A percentile compares a stretch with the other conserved stretches of the same genome.
Evolutionary conservation across 2,113 vertebrate species (phyloP).

Genomic region (Poecile atricapillus): DNA sequence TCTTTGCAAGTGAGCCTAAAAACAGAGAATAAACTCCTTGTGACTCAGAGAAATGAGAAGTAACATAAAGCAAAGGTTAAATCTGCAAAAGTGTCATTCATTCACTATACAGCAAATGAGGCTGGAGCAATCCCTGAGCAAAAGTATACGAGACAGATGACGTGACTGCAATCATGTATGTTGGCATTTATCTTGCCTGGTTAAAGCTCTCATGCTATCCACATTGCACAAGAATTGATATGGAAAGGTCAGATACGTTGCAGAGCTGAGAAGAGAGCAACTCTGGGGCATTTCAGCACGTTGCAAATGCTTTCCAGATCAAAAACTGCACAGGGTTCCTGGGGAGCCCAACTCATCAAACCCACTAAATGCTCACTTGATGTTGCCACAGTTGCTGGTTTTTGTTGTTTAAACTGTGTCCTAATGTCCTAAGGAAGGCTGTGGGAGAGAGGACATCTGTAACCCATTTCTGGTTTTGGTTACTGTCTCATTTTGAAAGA

Average conservation of each 20-base stretch:
- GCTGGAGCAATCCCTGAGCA: background rate
- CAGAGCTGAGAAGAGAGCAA: background rate
- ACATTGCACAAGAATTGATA: background rate
- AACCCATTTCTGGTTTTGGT: background rate
- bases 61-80: slow-evolving; percentile 19
- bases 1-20: background rate
- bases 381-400: background rate
- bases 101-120: background rate
- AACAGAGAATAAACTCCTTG: background rate
- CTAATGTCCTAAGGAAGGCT: background rate
- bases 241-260: background rate
- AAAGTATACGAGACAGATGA: background rate
- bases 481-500: background rate
- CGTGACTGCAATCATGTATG: background rate
- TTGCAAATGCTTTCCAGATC: background rate
- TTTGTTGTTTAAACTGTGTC: background rate
- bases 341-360: background rate
- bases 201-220: background rate
- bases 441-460: background rate
- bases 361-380: background rate
- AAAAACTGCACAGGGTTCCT: background rate
- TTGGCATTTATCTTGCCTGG: background rate
- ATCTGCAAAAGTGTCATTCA: background rate
- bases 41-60: slow-evolving; percentile 20
- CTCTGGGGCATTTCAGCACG: background rate